phyloP scores from a whole-genome alignment of 2,797 vertebrate species.

The Nannoperca australis region DNA sequence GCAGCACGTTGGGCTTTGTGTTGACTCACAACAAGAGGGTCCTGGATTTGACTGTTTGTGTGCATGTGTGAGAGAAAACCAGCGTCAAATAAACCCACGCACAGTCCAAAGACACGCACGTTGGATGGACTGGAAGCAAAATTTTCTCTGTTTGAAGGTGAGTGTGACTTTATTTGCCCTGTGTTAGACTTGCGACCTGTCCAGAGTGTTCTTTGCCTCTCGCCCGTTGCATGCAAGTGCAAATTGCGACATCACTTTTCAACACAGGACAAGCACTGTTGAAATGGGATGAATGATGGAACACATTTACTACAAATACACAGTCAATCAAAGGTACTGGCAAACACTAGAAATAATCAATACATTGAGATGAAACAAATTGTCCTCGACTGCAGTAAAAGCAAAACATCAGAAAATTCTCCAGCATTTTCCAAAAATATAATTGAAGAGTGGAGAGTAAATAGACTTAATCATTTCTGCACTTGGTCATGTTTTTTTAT shows the following conservation, averaged over 20 bases:
- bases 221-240: slow-evolving; percentile 40
- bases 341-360: slow-evolving; percentile 12
- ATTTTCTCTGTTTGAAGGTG: slow-evolving; percentile 32
- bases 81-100: background rate
- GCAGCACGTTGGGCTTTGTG: background rate
- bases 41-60: slow-evolving; percentile 4
- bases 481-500: slow-evolving; percentile 27
- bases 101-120: slow-evolving; percentile 12
- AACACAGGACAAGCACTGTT: slow-evolving; percentile 4
- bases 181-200: slow-evolving; percentile 12
- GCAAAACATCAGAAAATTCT: slow-evolving; percentile 4
- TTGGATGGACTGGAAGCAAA: slow-evolving; percentile 11
- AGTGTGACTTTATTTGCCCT: slow-evolving; percentile 37
- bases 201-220: slow-evolving; percentile 23
- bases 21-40: slow-evolving; percentile 6
- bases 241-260: slow-evolving; percentile 5
- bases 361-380: slow-evolving; percentile 11
- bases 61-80: background rate
- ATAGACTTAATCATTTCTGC: slow-evolving; percentile 6
- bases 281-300: slow-evolving; percentile 11
- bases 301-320: slow-evolving; percentile 4
- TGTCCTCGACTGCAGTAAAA: background rate
- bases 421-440: background rate
- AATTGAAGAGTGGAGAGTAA: slow-evolving; percentile 15
- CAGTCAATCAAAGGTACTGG: slow-evolving; percentile 1